Evolutionary conservation across 1,140 invertebrate genomes (phyloP).

Genomic region (Branchinecta lynchi): DNA sequence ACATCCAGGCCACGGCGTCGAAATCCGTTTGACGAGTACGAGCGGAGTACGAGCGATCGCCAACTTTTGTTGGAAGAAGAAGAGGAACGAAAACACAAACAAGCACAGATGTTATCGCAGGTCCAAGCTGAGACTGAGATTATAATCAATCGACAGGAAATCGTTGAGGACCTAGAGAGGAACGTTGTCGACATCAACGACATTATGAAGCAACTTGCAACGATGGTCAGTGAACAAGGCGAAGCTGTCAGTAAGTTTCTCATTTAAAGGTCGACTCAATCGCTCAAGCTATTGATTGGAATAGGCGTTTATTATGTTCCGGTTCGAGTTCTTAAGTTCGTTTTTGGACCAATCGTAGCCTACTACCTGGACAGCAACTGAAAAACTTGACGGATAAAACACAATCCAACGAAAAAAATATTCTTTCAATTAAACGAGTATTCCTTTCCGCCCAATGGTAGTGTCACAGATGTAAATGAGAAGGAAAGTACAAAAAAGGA

Average conservation of each 20-base stretch:
- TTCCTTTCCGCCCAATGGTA: no score
- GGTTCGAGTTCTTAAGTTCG: no score
- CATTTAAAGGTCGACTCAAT: no score
- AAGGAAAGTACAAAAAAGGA: no score
- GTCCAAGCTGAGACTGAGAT: neutral
- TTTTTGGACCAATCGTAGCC: no score
- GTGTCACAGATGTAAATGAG: no score
- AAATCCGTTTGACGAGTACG: neutral
- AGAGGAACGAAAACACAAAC: neutral
- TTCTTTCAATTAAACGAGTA: no score
- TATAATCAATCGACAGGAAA: neutral
- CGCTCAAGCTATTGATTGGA: no score
- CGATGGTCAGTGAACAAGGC: neutral
- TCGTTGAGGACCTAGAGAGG: neutral
- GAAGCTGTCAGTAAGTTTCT: neutral
- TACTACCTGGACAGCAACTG: no score
- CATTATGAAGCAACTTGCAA: conserved; percentile 1
- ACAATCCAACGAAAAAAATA: no score
- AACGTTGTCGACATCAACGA: conserved; percentile 3
- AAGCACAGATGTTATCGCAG: neutral
- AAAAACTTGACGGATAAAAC: no score
- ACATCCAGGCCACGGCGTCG: neutral
- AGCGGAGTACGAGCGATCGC: neutral
- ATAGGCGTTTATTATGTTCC: no score
- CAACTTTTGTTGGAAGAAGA: conserved; percentile 1